These are phyloP conservation scores for Lacerta bilineata DNA, from an alignment of 2,797 vertebrate genomes.

Conservation along the genomic window DNA sequence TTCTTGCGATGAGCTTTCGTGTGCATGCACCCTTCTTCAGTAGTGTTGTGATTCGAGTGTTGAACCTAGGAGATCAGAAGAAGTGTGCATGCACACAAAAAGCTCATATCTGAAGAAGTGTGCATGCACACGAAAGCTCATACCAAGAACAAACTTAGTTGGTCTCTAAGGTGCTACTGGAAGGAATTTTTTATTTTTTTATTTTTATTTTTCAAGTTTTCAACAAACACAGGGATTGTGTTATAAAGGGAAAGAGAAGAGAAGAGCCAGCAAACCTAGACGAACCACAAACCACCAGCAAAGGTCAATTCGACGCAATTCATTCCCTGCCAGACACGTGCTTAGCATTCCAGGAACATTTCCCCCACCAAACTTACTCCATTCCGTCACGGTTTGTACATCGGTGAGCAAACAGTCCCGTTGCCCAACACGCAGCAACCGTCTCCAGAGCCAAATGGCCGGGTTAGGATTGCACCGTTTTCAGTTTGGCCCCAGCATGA, in stretches of 20 bases:
- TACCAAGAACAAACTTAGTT: no score
- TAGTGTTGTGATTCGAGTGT: no score
- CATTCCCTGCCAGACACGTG: neutral
- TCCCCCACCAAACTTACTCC: neutral
- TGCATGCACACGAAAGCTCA: no score
- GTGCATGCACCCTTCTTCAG: no score
- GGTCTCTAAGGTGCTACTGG: no score
- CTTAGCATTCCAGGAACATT: neutral
- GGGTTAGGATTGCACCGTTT: neutral
- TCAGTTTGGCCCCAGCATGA: neutral
- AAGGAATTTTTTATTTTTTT: no score
- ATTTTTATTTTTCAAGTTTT: no score
- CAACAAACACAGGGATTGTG: neutral
- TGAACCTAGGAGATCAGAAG: no score
- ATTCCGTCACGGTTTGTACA: neutral
- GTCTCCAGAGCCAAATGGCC: neutral
- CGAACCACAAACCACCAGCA: neutral
- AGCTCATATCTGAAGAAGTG: no score
- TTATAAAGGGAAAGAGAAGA: no score
- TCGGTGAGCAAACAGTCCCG: neutral
- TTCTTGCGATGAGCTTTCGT: no score
- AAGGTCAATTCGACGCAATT: neutral
- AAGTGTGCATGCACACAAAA: no score
- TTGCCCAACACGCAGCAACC: neutral
- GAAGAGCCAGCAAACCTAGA: neutral